Evolutionary conservation across 2,797 vertebrate genomes (phyloP), one percentile per base, ranked within the genome.

Genomic region (Micrastur ruficollis): DNA sequence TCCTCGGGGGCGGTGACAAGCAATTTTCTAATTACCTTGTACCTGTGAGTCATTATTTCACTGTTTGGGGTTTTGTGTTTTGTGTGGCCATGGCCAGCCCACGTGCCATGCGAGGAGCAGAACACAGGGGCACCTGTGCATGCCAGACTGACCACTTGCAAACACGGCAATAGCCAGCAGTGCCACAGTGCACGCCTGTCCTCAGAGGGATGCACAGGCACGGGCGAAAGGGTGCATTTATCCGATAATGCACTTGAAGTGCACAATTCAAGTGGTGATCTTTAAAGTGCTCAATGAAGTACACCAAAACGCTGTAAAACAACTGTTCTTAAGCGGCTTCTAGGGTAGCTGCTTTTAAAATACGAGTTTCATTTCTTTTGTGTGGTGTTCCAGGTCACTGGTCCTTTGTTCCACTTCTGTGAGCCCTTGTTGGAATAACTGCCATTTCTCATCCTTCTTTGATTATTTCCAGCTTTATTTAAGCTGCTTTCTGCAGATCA

Each of bases 141-240:
- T 26, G 2, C 12, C 9, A 23, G 27, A 3, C 23, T 4, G 8
- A 4, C 8, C 6, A 0, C n/a, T 4, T 11, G 20, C 27, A 15
- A 27, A 6, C 1, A 1, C 1, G 2, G 19, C 8, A 1, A 3
- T 0, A 12, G 50, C 17, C 9, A 2, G 0, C 4, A 13, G 38
- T 23, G 29, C 26, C 82, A 8, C 9, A 4, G 14, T 0, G 4
- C 36, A 4, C 2, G 9, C 17, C 5, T 8, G 9, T 2, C 56
- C 78, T 16, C 12, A 1, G 2, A 9, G n/a, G 14, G 53, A 6
- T 3, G 7, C 20, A 2, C 23, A 0, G 49, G 20, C 56, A 5
- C 0, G 0, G 34, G 7, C 0, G 0, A 42, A 22, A 27, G 66
- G 76, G 84, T 21, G 38, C 11, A 0, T 40, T 80, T 56, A 25